phyloP scores from a whole-genome alignment of 2,888 invertebrate genomes.

The Cybosia mesomella region DNA sequence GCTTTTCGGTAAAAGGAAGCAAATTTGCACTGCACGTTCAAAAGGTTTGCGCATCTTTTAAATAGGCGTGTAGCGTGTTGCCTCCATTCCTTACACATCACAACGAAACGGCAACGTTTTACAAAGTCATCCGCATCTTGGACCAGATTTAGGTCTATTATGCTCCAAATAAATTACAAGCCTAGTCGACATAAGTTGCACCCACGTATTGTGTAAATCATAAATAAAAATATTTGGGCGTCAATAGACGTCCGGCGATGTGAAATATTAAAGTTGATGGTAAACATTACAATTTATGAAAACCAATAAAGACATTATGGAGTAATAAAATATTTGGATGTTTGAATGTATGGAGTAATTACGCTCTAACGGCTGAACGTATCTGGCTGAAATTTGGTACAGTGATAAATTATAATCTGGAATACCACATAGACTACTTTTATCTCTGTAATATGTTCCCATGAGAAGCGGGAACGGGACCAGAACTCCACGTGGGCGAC shows the following conservation, averaged over 20 bases:
- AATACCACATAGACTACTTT: too few relatives aligned
- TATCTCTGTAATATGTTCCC: too few relatives aligned
- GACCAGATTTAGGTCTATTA: slow-evolving; percentile 63
- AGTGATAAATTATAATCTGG: too few relatives aligned
- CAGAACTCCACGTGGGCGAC: too few relatives aligned
- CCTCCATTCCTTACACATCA: slow-evolving; percentile 17
- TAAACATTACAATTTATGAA: not conserved
- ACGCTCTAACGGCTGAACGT: too few relatives aligned
- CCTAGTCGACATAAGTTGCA: not conserved
- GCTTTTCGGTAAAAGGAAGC: slow-evolving; percentile 4
- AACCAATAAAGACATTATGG: too few relatives aligned
- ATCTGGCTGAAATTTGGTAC: too few relatives aligned
- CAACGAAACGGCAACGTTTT: slow-evolving; percentile 18
- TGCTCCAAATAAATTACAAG: slow-evolving; percentile 62
- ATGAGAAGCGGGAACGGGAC: too few relatives aligned
- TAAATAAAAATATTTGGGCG: not conserved
- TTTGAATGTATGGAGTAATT: too few relatives aligned
- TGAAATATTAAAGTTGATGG: not conserved
- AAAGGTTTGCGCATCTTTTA: slow-evolving; percentile 11
- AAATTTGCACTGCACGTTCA: slow-evolving; percentile 26
- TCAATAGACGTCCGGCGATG: not conserved
- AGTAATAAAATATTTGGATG: too few relatives aligned
- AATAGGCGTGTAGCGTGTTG: slow-evolving; percentile 11
- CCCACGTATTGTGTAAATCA: not conserved
- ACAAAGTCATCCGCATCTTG: slow-evolving; percentile 53